Conservation (phyloP, 2,888 invertebrate species). For the Nymphalis c-album region DNA sequence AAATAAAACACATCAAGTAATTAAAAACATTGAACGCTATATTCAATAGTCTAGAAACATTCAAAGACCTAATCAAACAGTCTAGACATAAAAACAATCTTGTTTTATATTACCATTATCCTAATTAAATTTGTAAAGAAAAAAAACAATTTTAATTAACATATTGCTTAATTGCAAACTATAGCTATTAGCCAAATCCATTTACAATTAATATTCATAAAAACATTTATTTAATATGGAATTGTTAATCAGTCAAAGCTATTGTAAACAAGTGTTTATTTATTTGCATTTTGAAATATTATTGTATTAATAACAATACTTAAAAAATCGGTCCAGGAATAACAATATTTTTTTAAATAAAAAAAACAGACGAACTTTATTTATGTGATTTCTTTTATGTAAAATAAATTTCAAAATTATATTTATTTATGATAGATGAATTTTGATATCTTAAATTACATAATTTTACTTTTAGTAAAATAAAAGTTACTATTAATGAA, state of each 20-base stretch:
- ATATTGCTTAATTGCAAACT: conserved; percentile 1
- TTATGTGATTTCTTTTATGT: conserved; percentile 29
- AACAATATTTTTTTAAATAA: no score
- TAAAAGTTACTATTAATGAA: conserved; percentile 32
- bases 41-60: conserved; percentile 78
- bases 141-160: conserved; percentile 5
- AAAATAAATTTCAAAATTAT: conserved; percentile 11
- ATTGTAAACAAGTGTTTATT: neutral
- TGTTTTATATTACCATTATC: conserved; percentile 25
- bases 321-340: no score
- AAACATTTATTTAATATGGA: neutral
- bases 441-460: conserved; percentile 18
- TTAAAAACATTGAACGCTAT: conserved; percentile 78
- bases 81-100: conserved; percentile 43
- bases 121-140: conserved; percentile 30
- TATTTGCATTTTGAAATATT: no score
- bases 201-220: neutral
- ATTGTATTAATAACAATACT: no score
- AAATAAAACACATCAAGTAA: conserved; percentile 51
- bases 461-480: conserved; percentile 25
- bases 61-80: conserved; percentile 60
- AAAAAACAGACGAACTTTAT: no score
- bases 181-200: conserved; percentile 30
- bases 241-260: neutral
- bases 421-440: conserved; percentile 3